Base-by-base conservation (phyloP, 2,888 invertebrate species). In the Timandra comae region DNA sequence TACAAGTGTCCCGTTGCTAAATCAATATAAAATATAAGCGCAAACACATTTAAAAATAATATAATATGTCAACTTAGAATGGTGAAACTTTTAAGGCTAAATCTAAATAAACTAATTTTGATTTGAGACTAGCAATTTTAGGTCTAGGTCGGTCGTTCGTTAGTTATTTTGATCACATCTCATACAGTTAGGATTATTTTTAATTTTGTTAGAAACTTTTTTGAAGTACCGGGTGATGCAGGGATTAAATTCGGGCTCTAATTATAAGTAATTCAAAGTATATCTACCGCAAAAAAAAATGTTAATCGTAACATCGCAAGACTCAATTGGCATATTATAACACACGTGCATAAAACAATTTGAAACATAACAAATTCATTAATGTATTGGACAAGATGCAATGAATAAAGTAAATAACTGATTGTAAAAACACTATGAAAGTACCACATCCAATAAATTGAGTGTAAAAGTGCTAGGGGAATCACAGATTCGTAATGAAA, bases 71-170 rank as follows among this genome's bases (percentile, higher is more conserved):
- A 16, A 16, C 35, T 16, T 16, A 5, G 16, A 16, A 16, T 16
- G 16, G 1, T 6, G 16, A 16, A 16, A 3, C 36, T 23, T 23
- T 29, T 26, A 39, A n/a, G n/a, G n/a, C 31, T 19, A 23, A 33
- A 43, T 29, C 31, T 19, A 23, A 33, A 43, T 29, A 29, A 36
- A 42, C 48, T 48, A 48, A 41, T 39, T 50, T 31, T 44, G 41
- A 40, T 54, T 79, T 82, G 82, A 84, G 82, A 84, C 82, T 82
- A 84, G 84, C 84, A 59, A 73, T 79, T 76, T 70, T 56, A n/a
- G n/a, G n/a, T n/a, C 46, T 2, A 61, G 48, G 63, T 70, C 78
- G 78, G 77, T 69, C 67, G 46, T 37, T 43, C 41, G 60, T 61
- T 68, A 63, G 60, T 63, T 16, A 16, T 16, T 5, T 45, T 35